Base-by-base conservation (phyloP, 2,113 vertebrate genomes). In the Oncorhynchus kisutch region DNA sequence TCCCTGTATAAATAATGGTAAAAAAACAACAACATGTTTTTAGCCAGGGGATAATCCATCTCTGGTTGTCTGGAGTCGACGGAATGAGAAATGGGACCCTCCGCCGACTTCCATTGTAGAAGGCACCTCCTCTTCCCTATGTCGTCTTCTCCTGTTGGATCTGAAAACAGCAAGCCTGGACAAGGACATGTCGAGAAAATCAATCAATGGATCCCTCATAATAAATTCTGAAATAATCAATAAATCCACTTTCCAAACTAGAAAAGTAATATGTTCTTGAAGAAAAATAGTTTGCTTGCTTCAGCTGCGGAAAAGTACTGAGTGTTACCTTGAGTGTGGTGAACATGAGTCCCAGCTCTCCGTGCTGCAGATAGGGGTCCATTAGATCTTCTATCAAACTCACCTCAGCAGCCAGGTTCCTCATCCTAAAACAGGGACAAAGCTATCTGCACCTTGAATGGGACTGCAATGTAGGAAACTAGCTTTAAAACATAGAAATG, bases 261-360 rank as follows among this genome's bases (percentile, higher is more conserved):
- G 39, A 45, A 45, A 45, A 45, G 0, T 1, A 45, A 11, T 1
- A 39, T 8, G 34, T 39, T 39, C 34, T 39, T 39, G 34, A 39
- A 11, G 8, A 45, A 0, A 45, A 45, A 5, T 16, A 4, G 12
- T 51, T 51, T 51, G 1, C 1, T 51, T 51, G 49, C 49, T 16
- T 51, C 49, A 67, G 16, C 67, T n/a, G 39, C 22, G 27, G 31
- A 4, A 54, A 54, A 5, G 49, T 54, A 54, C 12, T 3, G 3
- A 16, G 3, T 71, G 69, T 54, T n/a, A 97, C 98, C 94, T 98
- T 98, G 69, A 99, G 87, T 31, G 98, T 99, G 24, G 97, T 99
- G 87, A 99, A 97, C 97, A 99, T 99, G 85, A 98, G 95, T 69
- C 97, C 98, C 85, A 97, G 92, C 72, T 99, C 97, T 73, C 98